Percentiles rank a stretch among this genome's conserved stretches.
Conservation (phyloP, 2,113 vertebrate species). For the Arenaria interpres region DNA sequence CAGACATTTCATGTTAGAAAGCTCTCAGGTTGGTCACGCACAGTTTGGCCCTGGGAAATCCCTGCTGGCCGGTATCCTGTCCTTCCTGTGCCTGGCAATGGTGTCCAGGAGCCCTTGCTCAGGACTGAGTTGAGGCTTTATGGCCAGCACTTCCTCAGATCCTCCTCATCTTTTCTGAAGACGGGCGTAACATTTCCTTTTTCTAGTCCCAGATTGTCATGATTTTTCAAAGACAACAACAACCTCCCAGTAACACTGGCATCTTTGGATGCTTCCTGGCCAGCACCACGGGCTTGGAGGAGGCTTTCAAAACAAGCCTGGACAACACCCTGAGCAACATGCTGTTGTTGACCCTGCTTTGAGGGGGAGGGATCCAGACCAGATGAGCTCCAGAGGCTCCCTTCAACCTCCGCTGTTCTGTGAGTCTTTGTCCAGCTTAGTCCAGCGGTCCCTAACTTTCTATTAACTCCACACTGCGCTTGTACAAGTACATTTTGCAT, state of each 20-base stretch:
- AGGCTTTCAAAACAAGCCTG: neutral
- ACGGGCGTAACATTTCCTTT: neutral
- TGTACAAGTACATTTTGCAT: neutral
- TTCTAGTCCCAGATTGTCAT: neutral
- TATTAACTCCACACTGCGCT: neutral
- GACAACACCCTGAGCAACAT: neutral
- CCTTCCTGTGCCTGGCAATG: neutral
- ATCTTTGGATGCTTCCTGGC: neutral
- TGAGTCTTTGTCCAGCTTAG: neutral
- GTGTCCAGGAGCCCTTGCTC: neutral
- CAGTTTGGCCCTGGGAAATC: neutral
- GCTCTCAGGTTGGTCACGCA: neutral
- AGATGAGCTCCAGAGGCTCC: neutral
- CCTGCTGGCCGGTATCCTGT: neutral
- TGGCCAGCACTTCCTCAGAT: neutral
- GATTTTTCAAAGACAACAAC: neutral
- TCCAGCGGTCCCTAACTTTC: neutral
- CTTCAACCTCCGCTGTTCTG: accelerated
- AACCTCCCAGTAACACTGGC: neutral
- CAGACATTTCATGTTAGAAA: neutral
- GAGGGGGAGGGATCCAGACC: neutral
- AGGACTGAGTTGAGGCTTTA: neutral
- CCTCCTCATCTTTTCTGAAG: neutral
- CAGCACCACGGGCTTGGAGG: neutral
- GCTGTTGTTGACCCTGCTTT: neutral